A percentile compares a stretch with the other conserved stretches of the same genome.
Evolutionary conservation across 2,113 vertebrate genomes (phyloP).

Genomic region (Ondatra zibethicus): DNA sequence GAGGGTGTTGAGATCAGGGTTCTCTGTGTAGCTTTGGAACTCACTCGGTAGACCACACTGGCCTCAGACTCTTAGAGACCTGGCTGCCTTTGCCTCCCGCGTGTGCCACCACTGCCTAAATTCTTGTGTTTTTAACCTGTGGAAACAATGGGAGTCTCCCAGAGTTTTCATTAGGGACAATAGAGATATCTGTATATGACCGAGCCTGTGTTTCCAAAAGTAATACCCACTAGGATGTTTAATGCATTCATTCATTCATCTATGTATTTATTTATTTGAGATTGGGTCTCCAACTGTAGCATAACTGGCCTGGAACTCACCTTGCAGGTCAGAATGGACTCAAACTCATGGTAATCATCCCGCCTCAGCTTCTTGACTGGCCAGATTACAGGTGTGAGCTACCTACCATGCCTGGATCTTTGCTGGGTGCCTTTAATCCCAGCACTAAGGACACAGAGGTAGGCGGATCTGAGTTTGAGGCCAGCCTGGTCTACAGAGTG

Average conservation of each 20-base stretch:
- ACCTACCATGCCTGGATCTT: not conserved
- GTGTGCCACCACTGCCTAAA: not conserved
- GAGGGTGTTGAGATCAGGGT: not conserved
- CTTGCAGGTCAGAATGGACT: not conserved
- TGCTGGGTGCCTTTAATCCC: no score
- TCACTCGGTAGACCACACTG: not conserved
- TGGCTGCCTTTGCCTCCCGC: no score
- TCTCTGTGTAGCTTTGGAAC: not conserved
- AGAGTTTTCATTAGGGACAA: slow-evolving; percentile 13
- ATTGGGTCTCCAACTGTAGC: not conserved
- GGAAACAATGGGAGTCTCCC: not conserved
- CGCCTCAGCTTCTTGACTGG: not conserved
- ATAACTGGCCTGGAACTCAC: not conserved
- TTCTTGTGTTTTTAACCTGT: not conserved
- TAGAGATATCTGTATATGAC: not conserved
- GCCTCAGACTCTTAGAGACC: not conserved
- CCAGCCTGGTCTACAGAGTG: no score
- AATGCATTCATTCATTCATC: not conserved
- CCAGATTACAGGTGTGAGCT: not conserved
- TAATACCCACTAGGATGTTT: not conserved
- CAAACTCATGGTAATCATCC: not conserved
- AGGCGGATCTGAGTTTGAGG: no score
- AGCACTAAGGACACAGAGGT: no score
- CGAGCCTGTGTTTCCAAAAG: not conserved
- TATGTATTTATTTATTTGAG: not conserved